Evolutionary conservation across 2,113 vertebrate genomes (phyloP).

Genomic region (Eptesicus fuscus): DNA sequence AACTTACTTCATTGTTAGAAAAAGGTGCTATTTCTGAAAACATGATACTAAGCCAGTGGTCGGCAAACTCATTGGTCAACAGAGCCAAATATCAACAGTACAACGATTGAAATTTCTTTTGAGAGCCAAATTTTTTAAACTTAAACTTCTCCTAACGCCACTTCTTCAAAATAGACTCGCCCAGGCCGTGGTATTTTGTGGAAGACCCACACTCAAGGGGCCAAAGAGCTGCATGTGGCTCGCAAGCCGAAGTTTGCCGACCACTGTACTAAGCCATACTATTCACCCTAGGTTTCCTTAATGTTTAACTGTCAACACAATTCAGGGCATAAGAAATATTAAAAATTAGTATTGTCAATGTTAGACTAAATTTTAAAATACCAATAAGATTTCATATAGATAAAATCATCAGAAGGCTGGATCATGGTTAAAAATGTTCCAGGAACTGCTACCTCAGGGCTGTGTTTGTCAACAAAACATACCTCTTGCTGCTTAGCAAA

Average conservation of each 20-base stretch:
- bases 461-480: neutral
- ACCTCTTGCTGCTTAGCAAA: neutral
- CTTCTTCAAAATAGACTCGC: too few species aligned
- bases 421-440: neutral
- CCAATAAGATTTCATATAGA: neutral
- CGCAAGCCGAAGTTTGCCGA: too few species aligned
- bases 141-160: too few species aligned
- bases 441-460: neutral
- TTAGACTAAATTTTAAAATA: neutral
- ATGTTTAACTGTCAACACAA: neutral
- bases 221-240: too few species aligned
- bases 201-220: too few species aligned
- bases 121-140: too few species aligned
- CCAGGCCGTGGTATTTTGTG: too few species aligned
- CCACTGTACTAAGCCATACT: neutral
- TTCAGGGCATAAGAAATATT: neutral
- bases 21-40: constrained; percentile 1
- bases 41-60: neutral
- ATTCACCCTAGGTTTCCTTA: neutral
- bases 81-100: too few species aligned
- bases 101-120: too few species aligned
- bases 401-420: neutral
- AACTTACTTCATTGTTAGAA: neutral
- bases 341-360: neutral
- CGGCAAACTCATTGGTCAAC: too few species aligned